Conservation (phyloP, 1,140 invertebrate genomes). For the Trichogramma pretiosum region DNA sequence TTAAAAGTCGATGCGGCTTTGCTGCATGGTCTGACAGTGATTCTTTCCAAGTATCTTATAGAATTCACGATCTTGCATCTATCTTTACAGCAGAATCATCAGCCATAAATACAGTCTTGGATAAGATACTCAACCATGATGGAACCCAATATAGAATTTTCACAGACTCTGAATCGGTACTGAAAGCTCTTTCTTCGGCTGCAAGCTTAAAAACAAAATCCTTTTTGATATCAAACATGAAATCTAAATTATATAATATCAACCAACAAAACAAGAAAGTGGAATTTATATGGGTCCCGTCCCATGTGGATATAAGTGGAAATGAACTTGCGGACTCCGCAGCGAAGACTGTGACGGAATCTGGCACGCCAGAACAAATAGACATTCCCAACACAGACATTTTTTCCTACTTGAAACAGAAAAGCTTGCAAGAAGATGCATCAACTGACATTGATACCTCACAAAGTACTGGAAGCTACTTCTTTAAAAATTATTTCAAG, state of each 20-base stretch:
- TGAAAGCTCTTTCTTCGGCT: neutral
- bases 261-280: neutral
- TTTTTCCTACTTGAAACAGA: neutral
- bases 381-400: neutral
- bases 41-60: neutral
- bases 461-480: neutral
- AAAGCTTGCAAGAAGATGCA: neutral
- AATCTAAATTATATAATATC: neutral
- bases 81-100: neutral
- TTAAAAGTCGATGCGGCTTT: neutral
- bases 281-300: no score
- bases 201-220: neutral
- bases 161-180: neutral
- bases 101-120: neutral
- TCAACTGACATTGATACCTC: neutral
- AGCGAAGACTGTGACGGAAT: neutral
- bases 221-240: neutral
- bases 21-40: neutral
- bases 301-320: neutral
- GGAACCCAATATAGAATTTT: neutral
- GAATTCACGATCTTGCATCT: neutral
- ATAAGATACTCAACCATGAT: neutral
- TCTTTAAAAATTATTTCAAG: neutral
- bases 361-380: neutral
- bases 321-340: neutral